Percentiles rank a stretch among this genome's conserved stretches.
Evolutionary conservation across 2,113 vertebrate genomes (phyloP).

Genomic region (Psittacara wagleri): DNA sequence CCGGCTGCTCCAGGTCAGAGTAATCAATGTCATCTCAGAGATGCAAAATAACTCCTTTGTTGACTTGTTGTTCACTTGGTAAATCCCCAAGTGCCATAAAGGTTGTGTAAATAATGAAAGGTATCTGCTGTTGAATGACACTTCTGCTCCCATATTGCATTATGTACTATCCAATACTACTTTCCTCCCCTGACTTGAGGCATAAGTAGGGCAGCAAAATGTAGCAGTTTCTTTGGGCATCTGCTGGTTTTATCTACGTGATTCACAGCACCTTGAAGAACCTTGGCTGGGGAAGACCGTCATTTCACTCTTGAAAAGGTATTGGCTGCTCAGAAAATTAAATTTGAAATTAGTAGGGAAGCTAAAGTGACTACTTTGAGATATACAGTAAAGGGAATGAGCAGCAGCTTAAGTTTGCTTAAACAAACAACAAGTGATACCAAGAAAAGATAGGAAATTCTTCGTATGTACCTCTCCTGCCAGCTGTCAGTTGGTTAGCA

Average conservation of each 20-base stretch:
- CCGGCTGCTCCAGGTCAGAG: neutral
- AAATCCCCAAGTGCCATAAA: neutral
- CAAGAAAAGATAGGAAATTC: conserved; percentile 1
- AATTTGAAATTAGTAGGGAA: conserved; percentile 25
- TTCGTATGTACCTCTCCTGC: neutral
- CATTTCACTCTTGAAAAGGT: neutral
- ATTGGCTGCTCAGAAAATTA: conserved; percentile 34
- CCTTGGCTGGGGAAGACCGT: neutral
- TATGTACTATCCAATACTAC: neutral
- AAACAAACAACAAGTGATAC: neutral
- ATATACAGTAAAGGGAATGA: neutral
- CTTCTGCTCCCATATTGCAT: neutral
- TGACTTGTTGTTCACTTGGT: neutral
- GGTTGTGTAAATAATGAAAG: conserved; percentile 16
- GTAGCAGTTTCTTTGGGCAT: neutral
- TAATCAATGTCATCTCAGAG: neutral
- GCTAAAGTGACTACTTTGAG: neutral
- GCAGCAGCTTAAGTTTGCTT: neutral
- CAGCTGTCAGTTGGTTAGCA: neutral
- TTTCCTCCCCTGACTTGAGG: neutral
- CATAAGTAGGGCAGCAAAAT: neutral
- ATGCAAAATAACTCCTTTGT: neutral
- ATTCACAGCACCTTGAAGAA: neutral
- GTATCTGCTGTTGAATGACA: neutral
- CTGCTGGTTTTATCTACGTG: neutral